A percentile compares a stretch with the other conserved stretches of the same genome.
phyloP scores from a whole-genome alignment of 2,113 vertebrate genomes.

The crab-eating macaque (Macaca fascicularis) region T2T-MFA8v1.1 NC_088379.1:137470501-137471000 shows the following conservation, averaged over 20 bases:
- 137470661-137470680: neutral
- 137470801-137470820: neutral
- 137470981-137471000: neutral
- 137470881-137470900: neutral
- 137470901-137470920: neutral
- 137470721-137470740: neutral
- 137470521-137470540: conserved; percentile 44
- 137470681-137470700: neutral
- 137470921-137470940: conserved; percentile 1
- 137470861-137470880: neutral
- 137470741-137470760: neutral
- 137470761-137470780: neutral
- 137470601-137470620: neutral
- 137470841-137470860: neutral
- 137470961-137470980: neutral
- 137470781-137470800: neutral
- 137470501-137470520: conserved; percentile 72
- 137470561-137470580: conserved; percentile 9
- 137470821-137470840: neutral
- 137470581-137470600: conserved; percentile 13
- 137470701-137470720: neutral
- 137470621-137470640: neutral
- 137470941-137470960: neutral
- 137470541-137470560: conserved; percentile 21
- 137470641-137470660: neutral